phyloP scores from a whole-genome alignment of 92 coral and sea anemone genomes.

The Pocillopora grandis region DNA sequence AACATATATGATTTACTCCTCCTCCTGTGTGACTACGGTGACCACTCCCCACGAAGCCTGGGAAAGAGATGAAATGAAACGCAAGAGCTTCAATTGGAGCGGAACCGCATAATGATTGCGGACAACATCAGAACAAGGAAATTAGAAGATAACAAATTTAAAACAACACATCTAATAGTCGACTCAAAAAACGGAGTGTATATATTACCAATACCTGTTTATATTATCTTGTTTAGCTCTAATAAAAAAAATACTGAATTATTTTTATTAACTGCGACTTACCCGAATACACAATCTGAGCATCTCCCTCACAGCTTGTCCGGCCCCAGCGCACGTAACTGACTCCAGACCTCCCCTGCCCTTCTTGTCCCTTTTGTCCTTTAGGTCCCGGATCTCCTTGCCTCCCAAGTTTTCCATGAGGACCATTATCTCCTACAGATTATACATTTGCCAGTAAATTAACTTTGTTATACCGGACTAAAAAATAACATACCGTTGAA shows the following conservation, averaged over 20 bases:
- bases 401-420: constrained; percentile 15
- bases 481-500: no score
- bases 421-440: constrained; percentile 33
- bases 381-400: constrained; percentile 32
- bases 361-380: constrained; percentile 52
- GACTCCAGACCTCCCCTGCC: constrained; percentile 44
- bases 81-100: neutral
- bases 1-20: constrained; percentile 38
- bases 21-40: constrained; percentile 46
- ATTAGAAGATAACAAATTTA: neutral
- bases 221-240: no score
- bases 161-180: no score
- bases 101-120: neutral
- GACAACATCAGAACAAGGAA: neutral
- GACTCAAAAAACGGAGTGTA: no score
- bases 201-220: no score
- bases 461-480: no score
- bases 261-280: neutral
- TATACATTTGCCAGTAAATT: neutral
- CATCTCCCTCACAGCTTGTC: constrained; percentile 51
- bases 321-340: constrained; percentile 73
- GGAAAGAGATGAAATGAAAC: neutral
- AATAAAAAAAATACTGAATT: neutral
- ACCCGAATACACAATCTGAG: constrained; percentile 58
- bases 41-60: constrained; percentile 3